These are phyloP conservation scores for Megalurothrips usitatus DNA, from an alignment of 2,888 invertebrate genomes.

Conservation along the genomic window DNA sequence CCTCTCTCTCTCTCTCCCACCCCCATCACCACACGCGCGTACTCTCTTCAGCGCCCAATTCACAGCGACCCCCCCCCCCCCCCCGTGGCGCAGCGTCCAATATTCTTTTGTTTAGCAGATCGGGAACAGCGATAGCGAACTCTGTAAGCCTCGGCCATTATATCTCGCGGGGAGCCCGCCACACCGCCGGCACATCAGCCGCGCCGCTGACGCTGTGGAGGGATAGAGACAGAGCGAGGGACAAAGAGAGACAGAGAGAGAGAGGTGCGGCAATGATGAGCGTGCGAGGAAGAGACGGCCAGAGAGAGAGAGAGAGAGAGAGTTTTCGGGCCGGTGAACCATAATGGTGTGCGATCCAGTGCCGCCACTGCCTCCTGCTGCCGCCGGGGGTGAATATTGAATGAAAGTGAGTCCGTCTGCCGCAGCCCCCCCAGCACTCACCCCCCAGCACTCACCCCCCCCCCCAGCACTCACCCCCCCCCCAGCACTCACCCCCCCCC, in stretches of 20 bases:
- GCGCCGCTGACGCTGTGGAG: too few species aligned
- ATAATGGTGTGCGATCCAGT: background rate
- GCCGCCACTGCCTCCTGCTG: background rate
- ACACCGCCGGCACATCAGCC: too few species aligned
- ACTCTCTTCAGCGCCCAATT: too few species aligned
- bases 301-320: background rate
- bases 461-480: background rate
- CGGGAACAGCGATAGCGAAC: too few species aligned
- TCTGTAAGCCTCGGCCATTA: too few species aligned
- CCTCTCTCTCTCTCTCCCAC: too few species aligned
- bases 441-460: background rate
- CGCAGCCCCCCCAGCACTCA: background rate
- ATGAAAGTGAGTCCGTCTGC: background rate
- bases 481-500: background rate
- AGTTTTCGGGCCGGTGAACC: background rate
- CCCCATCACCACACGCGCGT: too few species aligned
- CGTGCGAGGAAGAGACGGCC: too few species aligned
- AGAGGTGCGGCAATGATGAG: background rate
- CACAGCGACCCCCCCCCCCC: too few species aligned
- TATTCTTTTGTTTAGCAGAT: too few species aligned
- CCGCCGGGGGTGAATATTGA: background rate
- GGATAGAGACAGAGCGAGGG: background rate
- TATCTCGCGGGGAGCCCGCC: too few species aligned
- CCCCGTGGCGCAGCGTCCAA: too few species aligned
- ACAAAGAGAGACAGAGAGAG: background rate